Percentiles rank a stretch among this genome's conserved stretches.
phyloP scores from a whole-genome alignment of 2,113 vertebrate species.

The Platichthys flesus region DNA sequence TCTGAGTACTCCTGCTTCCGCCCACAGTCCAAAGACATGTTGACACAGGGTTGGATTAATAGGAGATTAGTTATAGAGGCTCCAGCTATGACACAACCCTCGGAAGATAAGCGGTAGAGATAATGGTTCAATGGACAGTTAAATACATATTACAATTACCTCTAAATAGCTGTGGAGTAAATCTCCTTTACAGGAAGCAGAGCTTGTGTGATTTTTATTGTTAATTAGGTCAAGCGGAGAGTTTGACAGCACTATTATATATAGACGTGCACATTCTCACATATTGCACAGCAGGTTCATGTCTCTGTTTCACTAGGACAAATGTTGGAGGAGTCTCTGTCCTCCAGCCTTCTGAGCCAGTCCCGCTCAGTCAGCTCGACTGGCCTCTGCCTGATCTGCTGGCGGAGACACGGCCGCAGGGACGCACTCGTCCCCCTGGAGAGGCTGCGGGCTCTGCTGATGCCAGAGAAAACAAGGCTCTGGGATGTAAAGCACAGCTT shows the following conservation, averaged over 20 bases:
- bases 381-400: conserved; percentile 52
- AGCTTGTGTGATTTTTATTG: too few relatives aligned
- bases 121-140: too few relatives aligned
- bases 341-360: conserved; percentile 37
- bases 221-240: too few relatives aligned
- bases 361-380: conserved; percentile 60
- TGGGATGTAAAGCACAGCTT: conserved; percentile 52
- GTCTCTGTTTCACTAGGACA: neutral
- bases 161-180: too few relatives aligned
- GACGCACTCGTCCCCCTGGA: conserved; percentile 33
- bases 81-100: too few relatives aligned
- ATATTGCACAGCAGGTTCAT: too few relatives aligned
- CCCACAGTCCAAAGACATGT: too few relatives aligned
- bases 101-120: too few relatives aligned
- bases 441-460: conserved; percentile 69
- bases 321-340: conserved; percentile 11
- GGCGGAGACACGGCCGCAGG: conserved; percentile 9
- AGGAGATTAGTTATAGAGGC: conserved; percentile 4
- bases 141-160: too few relatives aligned
- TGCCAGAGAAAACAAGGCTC: conserved; percentile 50
- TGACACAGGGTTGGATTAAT: conserved; percentile 40
- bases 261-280: too few relatives aligned
- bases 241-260: too few relatives aligned
- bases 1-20: neutral
- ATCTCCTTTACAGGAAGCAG: too few relatives aligned